Evolutionary conservation across 2,113 vertebrate species (phyloP).

Genomic region (Calidris pugnax): DNA sequence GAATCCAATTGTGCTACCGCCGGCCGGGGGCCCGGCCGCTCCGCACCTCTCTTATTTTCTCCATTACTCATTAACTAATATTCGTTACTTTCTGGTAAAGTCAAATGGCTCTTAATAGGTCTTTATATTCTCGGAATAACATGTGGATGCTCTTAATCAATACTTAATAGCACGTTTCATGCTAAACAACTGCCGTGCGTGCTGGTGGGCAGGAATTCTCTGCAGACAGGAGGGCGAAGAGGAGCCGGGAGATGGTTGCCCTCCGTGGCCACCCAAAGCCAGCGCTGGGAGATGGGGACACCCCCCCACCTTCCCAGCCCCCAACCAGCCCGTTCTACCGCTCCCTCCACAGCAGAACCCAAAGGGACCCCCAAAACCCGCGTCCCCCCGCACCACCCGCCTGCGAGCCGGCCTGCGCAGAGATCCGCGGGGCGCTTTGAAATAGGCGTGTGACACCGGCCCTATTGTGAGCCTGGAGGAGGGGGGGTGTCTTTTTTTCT

Average conservation of each 20-base stretch:
- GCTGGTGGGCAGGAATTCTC: background rate
- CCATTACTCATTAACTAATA: conserved; percentile 48
- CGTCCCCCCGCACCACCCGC: background rate
- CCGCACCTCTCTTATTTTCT: background rate
- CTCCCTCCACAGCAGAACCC: accelerated
- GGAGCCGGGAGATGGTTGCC: background rate
- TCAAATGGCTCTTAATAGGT: conserved; percentile 53
- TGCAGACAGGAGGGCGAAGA: background rate
- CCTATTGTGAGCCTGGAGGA: background rate
- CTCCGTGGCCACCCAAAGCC: background rate
- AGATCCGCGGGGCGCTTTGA: background rate
- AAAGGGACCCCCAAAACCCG: background rate
- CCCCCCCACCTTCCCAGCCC: no score
- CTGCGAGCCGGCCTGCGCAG: background rate
- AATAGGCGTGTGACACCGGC: background rate
- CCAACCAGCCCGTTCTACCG: background rate
- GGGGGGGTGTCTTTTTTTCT: no score
- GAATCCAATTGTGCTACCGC: background rate
- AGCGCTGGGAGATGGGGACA: background rate
- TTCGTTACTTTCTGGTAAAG: conserved; percentile 47
- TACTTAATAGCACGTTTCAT: conserved; percentile 33
- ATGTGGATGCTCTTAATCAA: conserved; percentile 55
- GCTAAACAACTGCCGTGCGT: background rate
- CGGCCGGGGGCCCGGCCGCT: background rate
- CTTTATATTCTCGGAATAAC: conserved; percentile 50